Evolutionary conservation across 1,140 invertebrate genomes (phyloP), one percentile per base, ranked within the genome.

Genomic region (Lordiphosa stackelbergi): DNA sequence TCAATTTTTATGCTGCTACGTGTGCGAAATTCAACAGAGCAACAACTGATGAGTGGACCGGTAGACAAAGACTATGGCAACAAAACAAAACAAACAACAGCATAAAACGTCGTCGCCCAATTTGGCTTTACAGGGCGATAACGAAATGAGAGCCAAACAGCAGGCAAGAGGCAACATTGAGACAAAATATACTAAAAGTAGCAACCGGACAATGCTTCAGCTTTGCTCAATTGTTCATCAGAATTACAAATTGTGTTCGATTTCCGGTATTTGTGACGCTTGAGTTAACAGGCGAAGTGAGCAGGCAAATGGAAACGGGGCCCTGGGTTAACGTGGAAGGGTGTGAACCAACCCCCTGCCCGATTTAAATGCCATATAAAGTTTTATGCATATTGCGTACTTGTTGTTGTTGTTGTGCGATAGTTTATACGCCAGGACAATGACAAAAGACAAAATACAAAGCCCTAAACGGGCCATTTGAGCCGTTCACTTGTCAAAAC

Each of bases 221-320:
- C 79, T 79, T 68, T 71, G 66, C 72, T 71, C 68, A 69, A 81
- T 66, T 83, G 78, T 83, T 83, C 77, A 83, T 83, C 77, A 84
- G 78, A 83, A 83, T 84, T 79, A 85, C 79, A 85, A 85, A 85
- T 85, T 85, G 77, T 85, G 83, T 85, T 85, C 83, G 83, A 85
- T 85, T 85, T 85, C 83, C 83, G 83, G 83, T 70, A 85, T 85
- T 85, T 85, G 83, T 74, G 73, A 83, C 73, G 83, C 83, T 83
- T 78, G 83, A 85, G 70, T 83, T 85, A 85, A 81, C 83, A 75
- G 65, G 59, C 73, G 64, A 70, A 75, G 73, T 69, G 61, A 69
- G 65, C 73, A 73, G 69, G 60, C 56, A 73, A 55, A 48, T 46
- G 62, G 31, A 34, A 42, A 42, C 41, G 51, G 34, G 12, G 12